Conservation (phyloP, 2,797 vertebrate genomes). For the Paratrypauchen microcephalus region DNA sequence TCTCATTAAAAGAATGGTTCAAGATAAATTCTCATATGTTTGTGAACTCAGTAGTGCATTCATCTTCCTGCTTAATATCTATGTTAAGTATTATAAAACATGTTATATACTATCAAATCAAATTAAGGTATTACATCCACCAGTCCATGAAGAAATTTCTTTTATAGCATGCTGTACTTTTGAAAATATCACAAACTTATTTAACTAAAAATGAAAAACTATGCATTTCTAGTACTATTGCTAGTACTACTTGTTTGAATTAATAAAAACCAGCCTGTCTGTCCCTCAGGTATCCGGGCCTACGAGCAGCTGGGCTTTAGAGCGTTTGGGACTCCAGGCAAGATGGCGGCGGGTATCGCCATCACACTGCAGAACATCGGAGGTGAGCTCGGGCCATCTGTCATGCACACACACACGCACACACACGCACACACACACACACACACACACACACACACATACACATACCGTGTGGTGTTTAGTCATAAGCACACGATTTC, state of each 20-base stretch:
- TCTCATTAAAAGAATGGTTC: too few species aligned
- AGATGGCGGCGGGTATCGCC: slow-evolving; percentile 90
- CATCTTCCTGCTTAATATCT: too few species aligned
- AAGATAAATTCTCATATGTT: too few species aligned
- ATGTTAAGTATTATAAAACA: too few species aligned
- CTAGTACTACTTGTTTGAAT: not conserved
- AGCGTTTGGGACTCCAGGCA: slow-evolving; percentile 94
- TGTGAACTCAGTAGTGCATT: too few species aligned
- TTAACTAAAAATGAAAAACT: too few species aligned
- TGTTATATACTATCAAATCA: too few species aligned
- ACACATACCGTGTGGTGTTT: slow-evolving; percentile 24
- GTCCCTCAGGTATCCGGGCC: slow-evolving; percentile 88
- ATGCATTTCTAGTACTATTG: too few species aligned
- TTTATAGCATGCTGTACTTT: too few species aligned
- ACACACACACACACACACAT: slow-evolving; percentile 6
- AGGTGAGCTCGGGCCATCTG: slow-evolving; percentile 74
- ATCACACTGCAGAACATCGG: slow-evolving; percentile 96
- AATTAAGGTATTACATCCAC: too few species aligned
- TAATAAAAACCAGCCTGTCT: not conserved
- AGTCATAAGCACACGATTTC: slow-evolving; percentile 19
- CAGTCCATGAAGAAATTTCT: too few species aligned
- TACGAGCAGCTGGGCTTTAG: slow-evolving; percentile 94
- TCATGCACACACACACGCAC: slow-evolving; percentile 3
- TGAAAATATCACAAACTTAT: too few species aligned
- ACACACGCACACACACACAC: not conserved